Evolutionary conservation across 2,113 vertebrate species (phyloP).

Genomic region (Micromys minutus): DNA sequence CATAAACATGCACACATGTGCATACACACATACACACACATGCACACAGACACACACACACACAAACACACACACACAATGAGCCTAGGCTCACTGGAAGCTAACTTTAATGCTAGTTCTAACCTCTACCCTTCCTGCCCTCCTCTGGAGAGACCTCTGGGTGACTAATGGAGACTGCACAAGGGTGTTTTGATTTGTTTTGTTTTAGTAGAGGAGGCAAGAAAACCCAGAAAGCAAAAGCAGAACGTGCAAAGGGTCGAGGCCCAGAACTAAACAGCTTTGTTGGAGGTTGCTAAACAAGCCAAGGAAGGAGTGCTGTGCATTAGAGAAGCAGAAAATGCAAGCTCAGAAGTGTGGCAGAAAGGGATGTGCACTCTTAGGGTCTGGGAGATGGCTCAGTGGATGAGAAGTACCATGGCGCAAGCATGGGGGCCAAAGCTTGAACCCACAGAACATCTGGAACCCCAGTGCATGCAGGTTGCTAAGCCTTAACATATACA

Average conservation of each 20-base stretch:
- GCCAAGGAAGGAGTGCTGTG: not conserved
- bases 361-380: not conserved
- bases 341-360: not conserved
- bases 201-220: not conserved
- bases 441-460: not conserved
- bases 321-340: not conserved
- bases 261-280: not conserved
- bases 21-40: not conserved
- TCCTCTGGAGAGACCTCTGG: not conserved
- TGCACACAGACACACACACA: not conserved
- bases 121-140: not conserved
- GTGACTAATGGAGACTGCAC: not conserved
- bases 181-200: not conserved
- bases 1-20: not conserved
- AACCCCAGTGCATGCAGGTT: not conserved
- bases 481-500: not conserved
- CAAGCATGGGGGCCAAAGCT: not conserved
- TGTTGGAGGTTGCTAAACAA: not conserved
- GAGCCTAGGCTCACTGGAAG: not conserved
- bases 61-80: not conserved
- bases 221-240: not conserved
- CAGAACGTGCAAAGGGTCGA: not conserved
- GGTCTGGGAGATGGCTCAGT: not conserved
- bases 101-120: not conserved
- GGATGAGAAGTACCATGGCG: too few relatives aligned